Base-by-base conservation (phyloP, 1,140 invertebrate species). In the Sycophaga agraensis region DNA sequence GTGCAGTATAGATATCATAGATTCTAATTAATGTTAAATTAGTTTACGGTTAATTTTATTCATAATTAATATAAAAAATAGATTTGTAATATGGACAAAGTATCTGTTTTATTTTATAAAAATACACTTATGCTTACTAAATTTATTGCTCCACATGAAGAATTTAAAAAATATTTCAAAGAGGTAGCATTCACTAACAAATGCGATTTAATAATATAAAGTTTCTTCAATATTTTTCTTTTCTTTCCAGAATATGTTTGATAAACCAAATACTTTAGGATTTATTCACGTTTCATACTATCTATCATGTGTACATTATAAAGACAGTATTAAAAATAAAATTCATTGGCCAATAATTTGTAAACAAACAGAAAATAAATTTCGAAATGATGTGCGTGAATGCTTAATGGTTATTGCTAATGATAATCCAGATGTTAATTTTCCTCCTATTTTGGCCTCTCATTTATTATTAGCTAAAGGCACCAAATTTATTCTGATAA, bases 301-400 rank as follows among this genome's bases (percentile, higher is more conserved):
- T 69, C 62, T 84, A 8, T 73, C 83, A 53, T 76, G 67, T 0
- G 66, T 83, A 46, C 70, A 80, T 17, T 79, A 84, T 64, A 66
- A 75, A 1, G 73, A 70, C 0, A 74, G 76, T 51, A 79, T 82
- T 49, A 78, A 76, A 60, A 80, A 73, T 2, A 63, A 73, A 4
- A 67, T 83, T 31, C 77, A 80, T 39, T 84, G 82, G 82, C 82
- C 82, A 19, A 68, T 83, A 19, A 70, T 74, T 6, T 81, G 82
- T 43, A 83, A 83, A 60, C 76, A 79, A 19, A 70, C 71, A 0
- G 82, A 84, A 63, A 69, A 71, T n/a, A 77, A 74, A 50, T 84
- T 82, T 59, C 77, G 77, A 16, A 77, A 70, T 16, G 67, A 64
- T 59, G 70, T 77, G 4, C 74, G 69, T 40, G 68, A 73, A 16